phyloP scores from a whole-genome alignment of 2,797 vertebrate species.

The Apogon hyalosoma region DNA sequence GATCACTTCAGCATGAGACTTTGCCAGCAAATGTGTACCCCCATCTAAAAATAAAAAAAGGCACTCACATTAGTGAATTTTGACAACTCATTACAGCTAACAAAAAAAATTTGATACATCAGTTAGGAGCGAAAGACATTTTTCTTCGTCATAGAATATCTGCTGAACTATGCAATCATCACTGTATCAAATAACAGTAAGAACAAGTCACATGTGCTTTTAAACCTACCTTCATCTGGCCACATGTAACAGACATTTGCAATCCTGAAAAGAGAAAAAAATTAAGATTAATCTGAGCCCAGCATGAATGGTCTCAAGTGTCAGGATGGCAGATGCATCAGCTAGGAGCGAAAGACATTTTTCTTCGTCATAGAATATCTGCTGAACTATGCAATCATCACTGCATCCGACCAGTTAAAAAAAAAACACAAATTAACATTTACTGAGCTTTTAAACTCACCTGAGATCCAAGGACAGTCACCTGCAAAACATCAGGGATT shows the following conservation, averaged over 20 bases:
- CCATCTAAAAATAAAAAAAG: slow-evolving; percentile 10
- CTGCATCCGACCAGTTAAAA: slow-evolving; percentile 47
- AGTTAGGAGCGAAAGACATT: slow-evolving; percentile 90
- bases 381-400: slow-evolving; percentile 93
- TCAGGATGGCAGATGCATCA: slow-evolving; percentile 82
- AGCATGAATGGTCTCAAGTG: too few species aligned
- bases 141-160: slow-evolving; percentile 75
- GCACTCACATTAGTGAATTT: rapidly evolving
- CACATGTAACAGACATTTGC: too few species aligned
- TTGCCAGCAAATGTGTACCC: rapidly evolving
- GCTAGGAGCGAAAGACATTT: slow-evolving; percentile 88
- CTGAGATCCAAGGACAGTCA: too few species aligned
- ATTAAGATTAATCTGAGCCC: too few species aligned
- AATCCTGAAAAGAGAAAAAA: too few species aligned
- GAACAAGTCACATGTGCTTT: rapidly evolving
- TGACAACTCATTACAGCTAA: rapidly evolving
- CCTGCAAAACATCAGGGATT: slow-evolving; percentile 32
- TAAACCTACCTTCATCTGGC: slow-evolving; percentile 39
- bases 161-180: slow-evolving; percentile 92
- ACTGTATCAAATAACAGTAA: slow-evolving; percentile 60
- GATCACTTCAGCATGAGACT: rapidly evolving
- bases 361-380: slow-evolving; percentile 76
- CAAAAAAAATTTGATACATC: slow-evolving; percentile 76
- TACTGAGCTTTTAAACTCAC: too few species aligned
- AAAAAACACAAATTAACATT: too few species aligned